Evolutionary conservation across 1,140 invertebrate species (phyloP).

Genomic region (Nilaparvata lugens): DNA sequence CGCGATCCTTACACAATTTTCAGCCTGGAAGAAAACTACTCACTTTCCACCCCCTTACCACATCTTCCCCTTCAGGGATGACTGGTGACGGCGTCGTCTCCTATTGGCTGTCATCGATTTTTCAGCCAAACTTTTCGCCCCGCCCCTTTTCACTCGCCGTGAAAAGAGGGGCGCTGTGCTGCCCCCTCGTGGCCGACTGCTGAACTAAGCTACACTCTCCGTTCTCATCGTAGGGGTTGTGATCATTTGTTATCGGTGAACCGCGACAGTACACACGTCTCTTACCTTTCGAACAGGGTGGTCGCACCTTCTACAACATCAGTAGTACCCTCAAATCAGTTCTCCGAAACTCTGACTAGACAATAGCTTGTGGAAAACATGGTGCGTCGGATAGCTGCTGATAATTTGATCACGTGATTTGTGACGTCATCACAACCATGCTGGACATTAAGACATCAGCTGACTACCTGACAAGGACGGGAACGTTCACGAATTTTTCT

Average conservation of each 20-base stretch:
- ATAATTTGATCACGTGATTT: slow-evolving; percentile 1
- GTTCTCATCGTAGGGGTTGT: too few relatives aligned
- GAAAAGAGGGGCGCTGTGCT: neutral
- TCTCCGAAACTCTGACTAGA: too few relatives aligned
- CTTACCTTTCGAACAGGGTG: neutral
- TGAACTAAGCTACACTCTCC: neutral
- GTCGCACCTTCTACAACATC: neutral
- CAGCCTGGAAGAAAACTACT: too few relatives aligned
- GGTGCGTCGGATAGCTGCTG: neutral
- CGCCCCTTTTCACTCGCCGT: slow-evolving; percentile 7
- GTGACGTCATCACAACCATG: slow-evolving; percentile 34
- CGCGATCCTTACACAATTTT: too few relatives aligned
- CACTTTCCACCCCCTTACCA: too few relatives aligned
- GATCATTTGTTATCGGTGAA: neutral
- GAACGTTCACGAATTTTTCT: slow-evolving; percentile 50
- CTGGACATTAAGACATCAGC: slow-evolving; percentile 51
- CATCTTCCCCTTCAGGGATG: neutral
- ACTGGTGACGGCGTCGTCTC: slow-evolving; percentile 3
- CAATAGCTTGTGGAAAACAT: neutral
- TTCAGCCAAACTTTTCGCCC: slow-evolving; percentile 4
- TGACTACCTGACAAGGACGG: slow-evolving; percentile 46
- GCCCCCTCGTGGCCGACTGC: neutral
- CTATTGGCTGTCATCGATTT: slow-evolving; percentile 26
- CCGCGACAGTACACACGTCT: neutral
- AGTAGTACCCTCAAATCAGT: neutral